A percentile compares a stretch with the other conserved stretches of the same genome.
Conservation (phyloP, 2,113 vertebrate species). For the Paracanthobrama guichenoti region DNA sequence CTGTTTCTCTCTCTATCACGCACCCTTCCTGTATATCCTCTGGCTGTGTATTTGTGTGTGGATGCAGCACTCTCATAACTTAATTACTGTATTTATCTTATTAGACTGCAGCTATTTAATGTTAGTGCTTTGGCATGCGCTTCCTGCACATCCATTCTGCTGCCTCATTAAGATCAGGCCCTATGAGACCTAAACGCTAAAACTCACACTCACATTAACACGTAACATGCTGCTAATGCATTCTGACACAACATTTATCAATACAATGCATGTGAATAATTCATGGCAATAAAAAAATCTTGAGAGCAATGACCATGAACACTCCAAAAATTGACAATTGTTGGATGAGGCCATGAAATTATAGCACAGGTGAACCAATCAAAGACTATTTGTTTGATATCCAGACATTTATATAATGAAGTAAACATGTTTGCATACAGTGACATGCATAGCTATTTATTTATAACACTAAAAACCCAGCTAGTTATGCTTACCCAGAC, state of each 20-base stretch:
- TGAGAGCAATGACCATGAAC: neutral
- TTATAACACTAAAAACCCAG: neutral
- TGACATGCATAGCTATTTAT: neutral
- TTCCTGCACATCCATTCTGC: constrained; percentile 50
- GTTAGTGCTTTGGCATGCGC: constrained; percentile 54
- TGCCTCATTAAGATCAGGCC: constrained; percentile 55
- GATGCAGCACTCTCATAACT: constrained; percentile 52
- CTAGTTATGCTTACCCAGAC: neutral
- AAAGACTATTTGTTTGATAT: constrained; percentile 13
- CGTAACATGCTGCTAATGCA: constrained; percentile 35
- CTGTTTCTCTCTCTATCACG: neutral
- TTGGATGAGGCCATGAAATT: neutral
- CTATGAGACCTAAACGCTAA: constrained; percentile 46
- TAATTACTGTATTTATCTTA: constrained; percentile 63
- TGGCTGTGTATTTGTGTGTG: constrained; percentile 51
- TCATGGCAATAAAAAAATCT: neutral
- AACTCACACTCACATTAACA: constrained; percentile 36
- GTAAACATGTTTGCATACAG: neutral
- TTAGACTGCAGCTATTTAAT: constrained; percentile 58
- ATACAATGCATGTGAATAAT: constrained; percentile 38
- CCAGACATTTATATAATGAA: neutral
- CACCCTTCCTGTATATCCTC: constrained; percentile 45
- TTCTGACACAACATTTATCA: constrained; percentile 41
- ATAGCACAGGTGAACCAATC: neutral
- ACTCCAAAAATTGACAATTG: neutral